Conservation (phyloP, 2,888 invertebrate genomes). For the Aproaerema taeniolella region DNA sequence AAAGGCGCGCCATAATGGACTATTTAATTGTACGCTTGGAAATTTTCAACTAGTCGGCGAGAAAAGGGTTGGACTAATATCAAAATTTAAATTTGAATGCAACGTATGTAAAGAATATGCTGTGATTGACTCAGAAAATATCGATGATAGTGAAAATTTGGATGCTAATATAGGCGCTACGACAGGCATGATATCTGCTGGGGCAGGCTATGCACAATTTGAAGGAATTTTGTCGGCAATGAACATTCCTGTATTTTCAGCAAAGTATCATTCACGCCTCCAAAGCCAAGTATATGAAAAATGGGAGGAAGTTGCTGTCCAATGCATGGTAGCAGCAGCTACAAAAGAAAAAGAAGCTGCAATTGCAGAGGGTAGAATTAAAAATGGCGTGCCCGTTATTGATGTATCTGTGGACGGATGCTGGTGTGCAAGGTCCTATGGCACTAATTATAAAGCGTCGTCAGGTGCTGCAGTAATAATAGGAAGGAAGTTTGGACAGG, state of each 20-base stretch:
- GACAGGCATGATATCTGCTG: constrained; percentile 15
- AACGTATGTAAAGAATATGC: constrained; percentile 12
- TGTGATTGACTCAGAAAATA: constrained; percentile 7
- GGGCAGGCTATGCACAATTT: constrained; percentile 15
- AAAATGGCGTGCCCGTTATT: constrained; percentile 17
- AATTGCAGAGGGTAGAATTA: constrained; percentile 16
- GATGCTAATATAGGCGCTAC: constrained; percentile 15
- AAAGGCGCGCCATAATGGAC: constrained; percentile 6
- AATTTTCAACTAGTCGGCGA: constrained; percentile 11
- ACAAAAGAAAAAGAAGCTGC: constrained; percentile 17
- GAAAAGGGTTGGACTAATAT: constrained; percentile 8
- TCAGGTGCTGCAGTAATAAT: constrained; percentile 23
- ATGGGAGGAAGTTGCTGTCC: constrained; percentile 12
- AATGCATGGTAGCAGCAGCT: constrained; percentile 16
- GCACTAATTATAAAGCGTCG: constrained; percentile 16
- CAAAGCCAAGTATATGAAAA: constrained; percentile 13
- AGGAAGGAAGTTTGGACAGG: constrained; percentile 9
- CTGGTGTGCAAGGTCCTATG: constrained; percentile 19
- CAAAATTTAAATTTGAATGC: constrained; percentile 15
- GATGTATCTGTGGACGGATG: constrained; percentile 21
- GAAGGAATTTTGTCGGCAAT: constrained; percentile 10
- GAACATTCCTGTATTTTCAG: constrained; percentile 9
- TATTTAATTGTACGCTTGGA: constrained; percentile 11
- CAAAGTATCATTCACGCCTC: constrained; percentile 1
- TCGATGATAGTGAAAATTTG: constrained; percentile 1